Conservation (phyloP, 2,113 vertebrate species). For the Nannospalax galili region DNA sequence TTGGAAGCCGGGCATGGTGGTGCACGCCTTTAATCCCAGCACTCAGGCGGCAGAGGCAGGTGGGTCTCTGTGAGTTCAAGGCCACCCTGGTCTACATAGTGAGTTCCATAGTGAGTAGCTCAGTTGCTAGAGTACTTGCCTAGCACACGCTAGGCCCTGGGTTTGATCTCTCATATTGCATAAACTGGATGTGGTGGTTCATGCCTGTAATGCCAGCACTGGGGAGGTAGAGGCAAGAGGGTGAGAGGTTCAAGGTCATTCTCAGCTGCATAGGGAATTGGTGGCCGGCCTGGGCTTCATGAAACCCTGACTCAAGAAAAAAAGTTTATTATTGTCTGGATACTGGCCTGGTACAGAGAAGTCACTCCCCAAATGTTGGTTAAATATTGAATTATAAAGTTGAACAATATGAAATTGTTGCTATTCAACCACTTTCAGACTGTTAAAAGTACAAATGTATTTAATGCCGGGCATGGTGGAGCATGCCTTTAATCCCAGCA, state of each 20-base stretch:
- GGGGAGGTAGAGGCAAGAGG: background rate
- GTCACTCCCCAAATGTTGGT: background rate
- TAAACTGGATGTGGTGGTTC: background rate
- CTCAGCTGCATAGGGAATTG: background rate
- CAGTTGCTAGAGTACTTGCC: background rate
- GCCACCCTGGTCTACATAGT: too few species aligned
- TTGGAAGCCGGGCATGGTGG: too few species aligned
- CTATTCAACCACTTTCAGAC: background rate
- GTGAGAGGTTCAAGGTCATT: background rate
- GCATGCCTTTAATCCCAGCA: too few species aligned
- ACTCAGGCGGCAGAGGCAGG: too few species aligned
- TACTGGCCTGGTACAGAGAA: background rate
- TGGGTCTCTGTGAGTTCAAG: too few species aligned
- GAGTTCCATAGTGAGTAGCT: too few species aligned
- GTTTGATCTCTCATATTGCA: background rate
- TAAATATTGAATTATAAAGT: background rate
- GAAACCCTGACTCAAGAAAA: background rate
- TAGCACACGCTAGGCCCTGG: background rate
- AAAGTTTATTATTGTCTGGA: background rate
- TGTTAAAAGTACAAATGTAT: background rate
- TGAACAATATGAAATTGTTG: background rate
- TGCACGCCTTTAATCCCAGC: too few species aligned
- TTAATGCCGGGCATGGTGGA: too few species aligned
- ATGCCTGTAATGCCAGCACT: background rate
- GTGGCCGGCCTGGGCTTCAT: background rate